phyloP scores from a whole-genome alignment of 2,113 vertebrate species.

The Alethe castanea region DNA sequence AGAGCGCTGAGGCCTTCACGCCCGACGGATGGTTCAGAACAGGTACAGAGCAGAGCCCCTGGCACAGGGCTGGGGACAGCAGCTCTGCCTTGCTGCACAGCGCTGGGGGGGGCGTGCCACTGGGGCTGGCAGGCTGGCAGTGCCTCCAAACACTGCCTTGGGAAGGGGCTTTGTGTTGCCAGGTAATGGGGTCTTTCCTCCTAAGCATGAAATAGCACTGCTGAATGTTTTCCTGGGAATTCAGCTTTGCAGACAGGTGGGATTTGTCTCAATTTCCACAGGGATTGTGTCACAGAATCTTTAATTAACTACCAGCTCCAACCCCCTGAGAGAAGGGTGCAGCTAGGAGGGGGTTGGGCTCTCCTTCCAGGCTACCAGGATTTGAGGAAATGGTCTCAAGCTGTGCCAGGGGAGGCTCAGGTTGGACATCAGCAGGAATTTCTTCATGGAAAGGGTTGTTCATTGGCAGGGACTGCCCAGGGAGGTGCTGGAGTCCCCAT shows the following conservation, averaged over 20 bases:
- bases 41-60: conserved; percentile 44
- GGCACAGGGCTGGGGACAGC: not conserved
- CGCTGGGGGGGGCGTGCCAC: not conserved
- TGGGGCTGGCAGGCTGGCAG: not conserved
- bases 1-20: conserved; percentile 82
- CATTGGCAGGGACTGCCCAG: not conserved
- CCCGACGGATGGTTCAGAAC: conserved; percentile 92
- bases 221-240: not conserved
- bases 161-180: accelerated
- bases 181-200: not conserved
- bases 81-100: accelerated
- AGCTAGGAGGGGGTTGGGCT: not conserved
- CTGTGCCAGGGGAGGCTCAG: not conserved
- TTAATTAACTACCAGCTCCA: not conserved
- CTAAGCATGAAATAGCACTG: accelerated
- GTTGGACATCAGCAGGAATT: not conserved
- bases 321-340: not conserved
- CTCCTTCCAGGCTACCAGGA: not conserved
- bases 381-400: not conserved
- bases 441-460: too few relatives aligned
- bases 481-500: not conserved
- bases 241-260: not conserved
- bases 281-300: not conserved
- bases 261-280: not conserved
- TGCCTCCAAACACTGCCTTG: accelerated